phyloP scores from a whole-genome alignment of 2,797 vertebrate species.

The Merluccius polli region DNA sequence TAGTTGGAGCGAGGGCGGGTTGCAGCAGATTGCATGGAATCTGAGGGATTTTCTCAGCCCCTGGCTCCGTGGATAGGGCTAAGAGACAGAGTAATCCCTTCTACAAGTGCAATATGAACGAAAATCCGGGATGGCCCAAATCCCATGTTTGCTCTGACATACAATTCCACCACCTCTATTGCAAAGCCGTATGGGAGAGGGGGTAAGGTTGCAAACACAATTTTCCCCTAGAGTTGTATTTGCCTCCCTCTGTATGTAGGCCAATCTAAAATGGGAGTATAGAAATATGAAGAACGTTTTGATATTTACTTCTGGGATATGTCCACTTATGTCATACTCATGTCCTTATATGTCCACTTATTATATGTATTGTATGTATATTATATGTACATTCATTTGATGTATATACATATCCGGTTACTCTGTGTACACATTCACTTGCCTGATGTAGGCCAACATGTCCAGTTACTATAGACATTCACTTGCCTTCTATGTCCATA shows the following conservation, averaged over 20 bases:
- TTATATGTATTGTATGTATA: too few relatives aligned
- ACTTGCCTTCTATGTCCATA: background rate
- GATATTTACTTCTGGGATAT: background rate
- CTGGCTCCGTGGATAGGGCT: constrained; percentile 35
- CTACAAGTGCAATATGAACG: constrained; percentile 58
- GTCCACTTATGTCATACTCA: background rate
- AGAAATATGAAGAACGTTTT: background rate
- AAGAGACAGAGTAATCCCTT: constrained; percentile 60
- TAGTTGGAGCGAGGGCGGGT: constrained; percentile 48
- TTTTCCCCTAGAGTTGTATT: constrained; percentile 8
- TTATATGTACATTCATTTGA: background rate
- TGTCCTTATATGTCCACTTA: background rate
- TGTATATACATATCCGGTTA: too few relatives aligned
- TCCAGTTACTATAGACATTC: background rate
- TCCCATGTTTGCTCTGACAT: constrained; percentile 55
- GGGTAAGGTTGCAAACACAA: background rate
- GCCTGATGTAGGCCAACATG: too few relatives aligned
- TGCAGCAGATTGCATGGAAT: constrained; percentile 54
- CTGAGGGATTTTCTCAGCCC: constrained; percentile 59
- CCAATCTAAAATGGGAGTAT: background rate
- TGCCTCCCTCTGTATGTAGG: background rate
- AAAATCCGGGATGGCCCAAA: constrained; percentile 55
- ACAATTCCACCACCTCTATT: constrained; percentile 39
- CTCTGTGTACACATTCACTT: too few relatives aligned
- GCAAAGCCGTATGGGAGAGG: constrained; percentile 11